phyloP scores from a whole-genome alignment of 2,888 invertebrate species.

The Protula sp. region DNA sequence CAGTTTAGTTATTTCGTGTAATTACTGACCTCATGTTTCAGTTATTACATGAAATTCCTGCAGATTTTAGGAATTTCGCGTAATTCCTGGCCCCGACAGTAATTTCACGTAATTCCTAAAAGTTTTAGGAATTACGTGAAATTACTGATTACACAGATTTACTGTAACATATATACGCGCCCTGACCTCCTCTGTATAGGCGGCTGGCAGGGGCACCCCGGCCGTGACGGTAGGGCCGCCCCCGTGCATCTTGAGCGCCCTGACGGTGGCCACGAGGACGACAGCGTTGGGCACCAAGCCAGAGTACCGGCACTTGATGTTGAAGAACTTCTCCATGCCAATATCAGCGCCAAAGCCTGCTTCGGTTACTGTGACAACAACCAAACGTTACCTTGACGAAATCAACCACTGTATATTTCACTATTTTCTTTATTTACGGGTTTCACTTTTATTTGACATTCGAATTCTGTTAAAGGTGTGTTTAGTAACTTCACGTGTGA shows the following conservation, averaged over 20 bases:
- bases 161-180: too few species aligned
- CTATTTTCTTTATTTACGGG: not conserved
- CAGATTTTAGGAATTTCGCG: too few species aligned
- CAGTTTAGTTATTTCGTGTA: too few species aligned
- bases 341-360: slow-evolving; percentile 99
- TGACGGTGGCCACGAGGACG: slow-evolving; percentile 85
- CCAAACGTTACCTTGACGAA: not conserved
- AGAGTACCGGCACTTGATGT: slow-evolving; percentile 91
- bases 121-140: too few species aligned
- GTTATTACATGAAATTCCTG: too few species aligned
- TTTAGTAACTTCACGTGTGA: too few species aligned
- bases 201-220: slow-evolving; percentile 76
- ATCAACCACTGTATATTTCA: not conserved
- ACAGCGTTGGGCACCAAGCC: slow-evolving; percentile 79
- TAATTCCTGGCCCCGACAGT: too few species aligned
- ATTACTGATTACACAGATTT: too few species aligned
- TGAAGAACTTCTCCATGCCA: slow-evolving; percentile 96
- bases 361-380: slow-evolving; percentile 72
- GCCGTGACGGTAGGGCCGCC: slow-evolving; percentile 84
- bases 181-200: slow-evolving; percentile 65
- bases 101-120: too few species aligned
- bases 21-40: too few species aligned
- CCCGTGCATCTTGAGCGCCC: slow-evolving; percentile 98
- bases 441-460: too few species aligned
- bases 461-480: too few species aligned